Base-by-base conservation (phyloP, 1,140 invertebrate genomes). In the Spodoptera frugiperda region DNA sequence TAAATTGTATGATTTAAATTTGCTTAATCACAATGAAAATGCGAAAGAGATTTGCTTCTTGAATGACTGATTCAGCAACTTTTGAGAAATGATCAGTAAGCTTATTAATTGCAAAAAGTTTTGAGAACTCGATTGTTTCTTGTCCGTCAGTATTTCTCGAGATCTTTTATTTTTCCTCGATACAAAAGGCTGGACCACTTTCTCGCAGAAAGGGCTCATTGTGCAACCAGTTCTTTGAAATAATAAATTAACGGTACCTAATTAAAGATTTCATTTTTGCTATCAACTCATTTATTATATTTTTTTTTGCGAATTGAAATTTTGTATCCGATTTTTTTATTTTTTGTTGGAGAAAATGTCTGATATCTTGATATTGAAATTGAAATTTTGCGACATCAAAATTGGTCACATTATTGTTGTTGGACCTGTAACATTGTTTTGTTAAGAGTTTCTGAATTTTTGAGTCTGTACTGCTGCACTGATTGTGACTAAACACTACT, bases 221-320 rank as follows among this genome's bases (percentile, higher is more conserved):
- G 68, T 54, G 63, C 51, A 77, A 77, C 74, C 67, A 77, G 75
- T 80, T 74, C 75, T 17, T 17, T 11, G 59, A 68, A 79, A 79
- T 76, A 65, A 79, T 51, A 80, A 80, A 80, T 80, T 77, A 80
- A 80, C 76, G 61, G 68, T 44, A 63, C 68, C 57, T 80, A 80
- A 80, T 80, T 80, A 80, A 77, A 30, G 67, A 68, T 48, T 21
- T 77, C 17, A 55, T 55, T 71, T 77, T 73, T 71, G 59, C 57
- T 63, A 71, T 51, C 61, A 76, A 76, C 46, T 55, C 39, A 63
- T 65, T 65, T 75, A 59, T 73, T 15, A 49, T 39, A 39, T 9
- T 39, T 9, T 33, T 73, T 59, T 21, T 55, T 21, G 48, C 51
- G 48, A 68, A 68, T 15, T 65, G 0, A 12, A 11, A 33, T 68